These are phyloP conservation scores for Orientallactaga bullata DNA, from an alignment of 2,113 vertebrate species.

Conservation along the genomic window DNA sequence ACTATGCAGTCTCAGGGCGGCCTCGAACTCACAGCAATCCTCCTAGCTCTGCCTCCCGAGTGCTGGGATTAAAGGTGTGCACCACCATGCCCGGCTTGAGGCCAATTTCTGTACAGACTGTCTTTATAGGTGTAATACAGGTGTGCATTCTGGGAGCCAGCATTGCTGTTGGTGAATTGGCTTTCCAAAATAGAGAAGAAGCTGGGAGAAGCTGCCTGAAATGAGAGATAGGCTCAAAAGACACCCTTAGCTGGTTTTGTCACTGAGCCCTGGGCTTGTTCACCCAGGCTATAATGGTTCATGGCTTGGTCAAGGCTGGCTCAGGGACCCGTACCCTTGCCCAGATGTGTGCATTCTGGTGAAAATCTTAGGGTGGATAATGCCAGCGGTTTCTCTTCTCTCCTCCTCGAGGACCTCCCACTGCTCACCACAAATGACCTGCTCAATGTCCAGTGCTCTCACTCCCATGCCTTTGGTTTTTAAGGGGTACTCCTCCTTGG, in stretches of 20 bases:
- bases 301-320: background rate
- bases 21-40: no score
- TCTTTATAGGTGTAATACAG: background rate
- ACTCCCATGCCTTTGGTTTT: background rate
- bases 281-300: background rate
- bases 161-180: background rate
- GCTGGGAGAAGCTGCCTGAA: background rate
- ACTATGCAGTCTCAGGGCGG: no score
- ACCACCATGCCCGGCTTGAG: no score
- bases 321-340: background rate
- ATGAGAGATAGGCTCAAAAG: background rate
- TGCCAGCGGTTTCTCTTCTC: background rate
- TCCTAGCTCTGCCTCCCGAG: no score
- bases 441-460: background rate
- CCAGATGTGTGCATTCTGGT: background rate
- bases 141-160: background rate
- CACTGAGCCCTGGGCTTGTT: background rate
- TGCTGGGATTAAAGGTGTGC: no score
- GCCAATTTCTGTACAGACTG: no score
- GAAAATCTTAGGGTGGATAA: background rate
- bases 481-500: constrained; percentile 96
- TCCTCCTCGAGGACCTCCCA: background rate
- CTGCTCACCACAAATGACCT: background rate
- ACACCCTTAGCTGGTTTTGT: background rate
- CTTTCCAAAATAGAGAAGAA: background rate